These are phyloP conservation scores for Drosophila flavopinicola DNA, from an alignment of 2,888 invertebrate genomes.

Conservation along the genomic window DNA sequence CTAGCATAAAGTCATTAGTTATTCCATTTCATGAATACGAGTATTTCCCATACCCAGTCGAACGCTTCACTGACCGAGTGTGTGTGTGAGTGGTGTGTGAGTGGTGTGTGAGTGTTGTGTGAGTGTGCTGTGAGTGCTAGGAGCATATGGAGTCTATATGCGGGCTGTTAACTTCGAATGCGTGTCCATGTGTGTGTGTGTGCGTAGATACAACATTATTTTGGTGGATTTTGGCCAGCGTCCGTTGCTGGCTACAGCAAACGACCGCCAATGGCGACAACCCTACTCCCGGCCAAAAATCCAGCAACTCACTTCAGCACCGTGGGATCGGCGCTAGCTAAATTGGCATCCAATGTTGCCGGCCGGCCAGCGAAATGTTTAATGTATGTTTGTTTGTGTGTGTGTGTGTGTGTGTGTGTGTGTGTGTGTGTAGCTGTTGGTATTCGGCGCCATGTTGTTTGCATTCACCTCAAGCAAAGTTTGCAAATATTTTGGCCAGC, in stretches of 20 bases:
- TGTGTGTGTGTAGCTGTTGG: conserved; percentile 55
- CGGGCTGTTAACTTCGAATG: conserved; percentile 33
- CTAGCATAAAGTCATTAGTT: conserved; percentile 79
- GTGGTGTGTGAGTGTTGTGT: conserved; percentile 9
- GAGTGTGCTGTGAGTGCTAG: conserved; percentile 34
- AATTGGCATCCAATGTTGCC: conserved; percentile 72
- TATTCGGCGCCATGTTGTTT: conserved; percentile 77
- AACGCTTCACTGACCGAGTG: conserved; percentile 65
- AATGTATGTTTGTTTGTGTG: background rate
- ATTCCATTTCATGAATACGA: conserved; percentile 77
- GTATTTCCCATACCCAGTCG: conserved; percentile 58
- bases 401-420: conserved; percentile 1
- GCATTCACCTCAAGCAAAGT: conserved; percentile 76
- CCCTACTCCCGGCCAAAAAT: conserved; percentile 15
- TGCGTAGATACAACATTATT: conserved; percentile 65
- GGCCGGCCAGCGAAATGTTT: conserved; percentile 26
- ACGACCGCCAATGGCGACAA: conserved; percentile 52
- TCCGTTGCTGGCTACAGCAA: conserved; percentile 38
- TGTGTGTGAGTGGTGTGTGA: conserved; percentile 20
- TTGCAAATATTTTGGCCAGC: conserved; percentile 57
- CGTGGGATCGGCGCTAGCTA: conserved; percentile 60
- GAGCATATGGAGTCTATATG: conserved; percentile 65
- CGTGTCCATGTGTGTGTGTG: conserved; percentile 15
- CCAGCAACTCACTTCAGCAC: conserved; percentile 7
- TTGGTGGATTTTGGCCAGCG: conserved; percentile 63